Base-by-base conservation (phyloP, 2,888 invertebrate genomes). In the Lasioglossum villosulum region DNA sequence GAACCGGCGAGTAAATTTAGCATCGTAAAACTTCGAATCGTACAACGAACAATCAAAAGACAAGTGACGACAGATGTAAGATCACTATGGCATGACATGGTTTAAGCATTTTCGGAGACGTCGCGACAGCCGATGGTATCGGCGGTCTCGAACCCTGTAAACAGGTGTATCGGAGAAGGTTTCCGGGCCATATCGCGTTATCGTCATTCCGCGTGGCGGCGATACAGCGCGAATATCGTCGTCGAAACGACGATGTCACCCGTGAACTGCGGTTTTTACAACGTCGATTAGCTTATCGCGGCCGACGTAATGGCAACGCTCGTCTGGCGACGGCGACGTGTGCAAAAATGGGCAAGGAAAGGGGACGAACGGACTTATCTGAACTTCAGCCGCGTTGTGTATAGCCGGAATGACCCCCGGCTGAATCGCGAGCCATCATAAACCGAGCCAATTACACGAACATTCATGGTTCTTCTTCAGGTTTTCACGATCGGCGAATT, bases 221-320 rank as follows among this genome's bases (percentile, higher is more conserved):
- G 88, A 73, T 80, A 79, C 71, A 75, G 82, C 34, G 34, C 19
- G 66, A 83, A 80, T 87, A 85, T 91, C 83, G 81, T 78, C 82
- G 82, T 71, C 81, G 85, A 86, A 88, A 80, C 89, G 70, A 88
- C 90, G 83, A 79, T 89, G 90, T 89, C 87, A 88, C 87, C 59
- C 83, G 78, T 82, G 86, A 89, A 92, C 90, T 84, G 84, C 87
- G 83, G 79, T 89, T 87, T 91, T 91, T 93, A 90, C 90, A 87
- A 84, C 82, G 81, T 76, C 90, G 93, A 93, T 93, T 92, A 93
- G 89, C 90, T 91, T 92, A 92, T 91, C 91, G 89, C 37, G 78
- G 45, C 66, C 68, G 74, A 75, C 82, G 87, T 92, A 91, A 89
- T 86, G 89, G 88, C 86, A 83, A 48, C 85, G 79, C 37, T 72